phyloP scores from a whole-genome alignment of 2,888 invertebrate genomes.

The Nephrotoma guestfalica region DNA sequence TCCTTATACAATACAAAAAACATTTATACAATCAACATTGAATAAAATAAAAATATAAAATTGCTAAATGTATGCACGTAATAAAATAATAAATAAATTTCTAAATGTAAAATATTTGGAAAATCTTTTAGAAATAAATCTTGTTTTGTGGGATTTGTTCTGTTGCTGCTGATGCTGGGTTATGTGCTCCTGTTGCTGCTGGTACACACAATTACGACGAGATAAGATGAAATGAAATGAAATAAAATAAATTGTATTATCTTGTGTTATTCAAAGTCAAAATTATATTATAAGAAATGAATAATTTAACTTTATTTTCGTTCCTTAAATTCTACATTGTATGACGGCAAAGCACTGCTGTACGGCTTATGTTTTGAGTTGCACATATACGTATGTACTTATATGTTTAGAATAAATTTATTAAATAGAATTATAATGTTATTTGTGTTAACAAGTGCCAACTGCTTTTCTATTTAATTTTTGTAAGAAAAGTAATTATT shows the following conservation, averaged over 20 bases:
- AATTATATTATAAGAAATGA: neutral
- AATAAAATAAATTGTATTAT: neutral
- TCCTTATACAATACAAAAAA: neutral
- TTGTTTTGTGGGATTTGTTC: neutral
- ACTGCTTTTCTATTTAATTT: neutral
- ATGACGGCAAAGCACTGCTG: neutral
- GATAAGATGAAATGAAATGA: neutral
- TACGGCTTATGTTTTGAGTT: neutral
- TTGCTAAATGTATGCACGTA: neutral
- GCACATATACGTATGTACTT: too few species aligned
- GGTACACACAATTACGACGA: neutral
- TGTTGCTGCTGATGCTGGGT: neutral
- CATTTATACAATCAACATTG: neutral
- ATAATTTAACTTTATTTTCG: neutral
- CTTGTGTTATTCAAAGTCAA: neutral
- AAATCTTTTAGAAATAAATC: neutral
- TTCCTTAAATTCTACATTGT: neutral
- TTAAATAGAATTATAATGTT: neutral
- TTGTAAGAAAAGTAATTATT: neutral
- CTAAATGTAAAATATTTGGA: neutral
- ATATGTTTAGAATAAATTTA: neutral
- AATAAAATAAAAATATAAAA: neutral
- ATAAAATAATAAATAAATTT: neutral
- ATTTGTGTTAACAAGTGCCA: neutral
- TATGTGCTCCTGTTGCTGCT: neutral